Base-by-base conservation (phyloP, 1,140 invertebrate species). In the silkworm (Bombyx mori) region DNA sequence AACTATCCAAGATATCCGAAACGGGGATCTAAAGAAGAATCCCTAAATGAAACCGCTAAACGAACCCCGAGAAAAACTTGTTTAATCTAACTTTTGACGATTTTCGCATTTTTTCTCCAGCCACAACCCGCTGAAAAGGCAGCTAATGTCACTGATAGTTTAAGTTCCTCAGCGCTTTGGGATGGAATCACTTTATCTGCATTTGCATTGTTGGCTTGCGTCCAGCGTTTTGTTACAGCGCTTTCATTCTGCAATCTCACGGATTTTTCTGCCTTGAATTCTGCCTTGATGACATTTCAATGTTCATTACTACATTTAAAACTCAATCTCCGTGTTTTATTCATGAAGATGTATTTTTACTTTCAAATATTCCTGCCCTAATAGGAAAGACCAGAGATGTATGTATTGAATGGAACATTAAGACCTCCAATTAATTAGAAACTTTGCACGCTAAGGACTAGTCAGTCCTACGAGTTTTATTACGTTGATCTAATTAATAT, bases 71-170 rank as follows among this genome's bases (percentile, higher is more conserved):
- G 61, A 61, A 62, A 67, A 77, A 77, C 70, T 77, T 77, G 64
- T 77, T 71, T 77, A 77, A 77, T 77, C 69, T 75, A 77, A 75
- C 71, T 77, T 75, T 68, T 65, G 68, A 62, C 57, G 52, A 68
- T 71, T 73, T 67, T 62, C 58, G 53, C 56, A 44, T 60, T 71
- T 68, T 77, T 74, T 73, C 57, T 56, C 54, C 42, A 43, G 50
- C 46, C 22, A 43, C 58, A 42, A 18, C 44, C 51, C 42, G 52
- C 54, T 12, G 55, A 54, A 57, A 52, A 18, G 50, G 49, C 47
- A 63, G 60, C 58, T 60, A 62, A 67, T 58, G 58, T 60, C 59
- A 57, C 56, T 53, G 58, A 63, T 65, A 65, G 61, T 68, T 63
- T 58, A 65, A 67, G 60, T 60, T 67, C 53, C 62, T 66, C 63